Evolutionary conservation across 2,797 vertebrate species (phyloP).

Genomic region (Bovichtus diacanthus): DNA sequence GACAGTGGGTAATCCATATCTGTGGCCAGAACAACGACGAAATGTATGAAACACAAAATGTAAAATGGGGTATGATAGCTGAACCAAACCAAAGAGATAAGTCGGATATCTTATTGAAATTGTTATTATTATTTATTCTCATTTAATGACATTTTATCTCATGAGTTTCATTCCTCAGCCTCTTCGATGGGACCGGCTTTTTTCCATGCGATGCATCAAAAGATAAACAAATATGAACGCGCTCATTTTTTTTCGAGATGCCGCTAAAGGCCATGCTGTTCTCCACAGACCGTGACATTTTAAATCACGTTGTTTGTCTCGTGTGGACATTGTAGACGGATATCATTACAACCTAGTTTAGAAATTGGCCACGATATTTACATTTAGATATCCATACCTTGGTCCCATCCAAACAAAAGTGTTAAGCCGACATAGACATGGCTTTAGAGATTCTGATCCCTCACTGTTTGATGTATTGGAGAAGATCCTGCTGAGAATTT

Average conservation of each 20-base stretch:
- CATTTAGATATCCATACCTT: not conserved
- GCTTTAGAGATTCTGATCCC: not conserved
- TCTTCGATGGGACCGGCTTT: not conserved
- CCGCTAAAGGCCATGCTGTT: slow-evolving; percentile 9
- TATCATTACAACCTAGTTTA: not conserved
- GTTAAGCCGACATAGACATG: not conserved
- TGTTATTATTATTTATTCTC: not conserved
- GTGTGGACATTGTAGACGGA: not conserved
- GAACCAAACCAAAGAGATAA: slow-evolving; percentile 18
- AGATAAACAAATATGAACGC: slow-evolving; percentile 29
- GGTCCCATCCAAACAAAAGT: not conserved
- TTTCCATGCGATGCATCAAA: slow-evolving; percentile 15
- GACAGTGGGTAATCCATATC: slow-evolving; percentile 10
- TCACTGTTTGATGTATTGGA: slow-evolving; percentile 20
- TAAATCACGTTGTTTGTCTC: not conserved
- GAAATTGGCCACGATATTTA: not conserved
- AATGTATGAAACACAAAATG: not conserved
- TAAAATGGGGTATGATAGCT: not conserved
- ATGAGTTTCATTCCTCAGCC: not conserved
- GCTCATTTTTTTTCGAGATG: slow-evolving; percentile 1
- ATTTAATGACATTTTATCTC: slow-evolving; percentile 10
- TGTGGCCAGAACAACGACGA: slow-evolving; percentile 1
- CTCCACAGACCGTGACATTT: slow-evolving; percentile 20
- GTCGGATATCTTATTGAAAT: not conserved
- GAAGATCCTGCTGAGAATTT: slow-evolving; percentile 8